Base-by-base conservation (phyloP, 2,113 vertebrate genomes). In the Corvus cornix region DNA sequence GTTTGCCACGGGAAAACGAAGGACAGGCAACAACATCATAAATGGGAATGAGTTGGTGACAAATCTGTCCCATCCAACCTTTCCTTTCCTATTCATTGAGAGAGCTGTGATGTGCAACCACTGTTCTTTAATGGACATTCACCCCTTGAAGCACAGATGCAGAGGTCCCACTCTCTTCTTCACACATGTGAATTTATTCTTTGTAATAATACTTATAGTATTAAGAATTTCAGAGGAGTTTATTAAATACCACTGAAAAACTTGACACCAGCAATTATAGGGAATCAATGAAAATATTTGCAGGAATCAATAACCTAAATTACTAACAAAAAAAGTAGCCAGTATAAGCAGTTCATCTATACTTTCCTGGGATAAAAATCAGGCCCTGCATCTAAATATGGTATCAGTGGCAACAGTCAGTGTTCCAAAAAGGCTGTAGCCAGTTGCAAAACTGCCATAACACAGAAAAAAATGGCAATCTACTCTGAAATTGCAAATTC, bases 281-380 rank as follows among this genome's bases (percentile, higher is more conserved):
- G 21, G 66, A 94, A 95, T 96, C 95, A 30, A 95, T 89, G 41
- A 77, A 79, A 73, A 86, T 88, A 78, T 89, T 86, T 92, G 64
- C 85, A 81, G 63, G 79, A 94, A 41, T 93, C 90, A 79, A 78
- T 92, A 89, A 92, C 26, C 56, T 90, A 66, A 90, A 89, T 81
- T 89, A 83, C 55, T 76, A 72, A 41, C 58, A 84, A 84, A 90
- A 85, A 68, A 86, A 13, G 13, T 44, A 67, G 35, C 55, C 76
- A 77, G 11, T 55, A 35, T 24, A 81, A 96, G 72, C 86, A 95
- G 52, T 59, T 93, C 33, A 63, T 92, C 52, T 84, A 13, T 67
- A 72, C 41, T 74, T 84, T 19, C 41, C 66, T 18, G 28, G 56
- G 56, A 89, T 35, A 70, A 87, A 81, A 81, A 81, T 84, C 92